Evolutionary conservation across 2,797 vertebrate species (phyloP), one percentile per base, ranked within the genome.

Genomic region (Phalloptychus januarius): DNA sequence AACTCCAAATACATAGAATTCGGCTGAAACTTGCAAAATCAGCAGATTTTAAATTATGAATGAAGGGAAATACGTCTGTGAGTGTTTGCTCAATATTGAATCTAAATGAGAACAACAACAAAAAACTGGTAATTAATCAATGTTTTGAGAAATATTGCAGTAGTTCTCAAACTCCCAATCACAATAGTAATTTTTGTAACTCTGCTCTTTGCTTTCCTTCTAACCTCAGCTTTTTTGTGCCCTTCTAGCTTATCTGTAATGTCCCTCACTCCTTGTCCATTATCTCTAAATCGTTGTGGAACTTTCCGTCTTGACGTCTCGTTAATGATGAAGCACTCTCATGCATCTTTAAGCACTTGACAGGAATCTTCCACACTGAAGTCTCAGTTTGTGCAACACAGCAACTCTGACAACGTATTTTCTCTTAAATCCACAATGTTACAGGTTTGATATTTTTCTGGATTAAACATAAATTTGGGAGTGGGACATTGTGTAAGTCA

Each of bases 291-390:
- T 85, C 78, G 54, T 72, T 61, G 82, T 86, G 88, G 90, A 93
- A 94, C 90, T 94, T 95, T 95, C 94, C 94, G 87, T 94, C 88
- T 89, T 85, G 91, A 92, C 82, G 77, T 76, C 92, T 93, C 80
- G 84, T 95, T 92, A 94, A 93, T 90, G 92, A 91, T 91, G 85
- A 74, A 93, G 82, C 84, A 84, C 81, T 76, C 86, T 92, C 94
- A 94, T 94, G 91, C 86, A 95, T 92, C 86, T 91, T 95, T 95
- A 91, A 95, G 65, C 67, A 48, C 75, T 85, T 84, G 89, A 90
- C 83, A 90, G 83, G 88, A 87, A 91, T 91, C 88, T 89, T 91
- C 88, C 76, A 83, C 72, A 71, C 79, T 36, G 79, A 69, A 73
- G 79, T 74, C 82, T 83, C 67, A 85, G 50, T 50, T 20, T 16